A percentile compares a stretch with the other conserved stretches of the same genome.
phyloP scores from a whole-genome alignment of 1,140 invertebrate species.

The Mya arenaria region DNA sequence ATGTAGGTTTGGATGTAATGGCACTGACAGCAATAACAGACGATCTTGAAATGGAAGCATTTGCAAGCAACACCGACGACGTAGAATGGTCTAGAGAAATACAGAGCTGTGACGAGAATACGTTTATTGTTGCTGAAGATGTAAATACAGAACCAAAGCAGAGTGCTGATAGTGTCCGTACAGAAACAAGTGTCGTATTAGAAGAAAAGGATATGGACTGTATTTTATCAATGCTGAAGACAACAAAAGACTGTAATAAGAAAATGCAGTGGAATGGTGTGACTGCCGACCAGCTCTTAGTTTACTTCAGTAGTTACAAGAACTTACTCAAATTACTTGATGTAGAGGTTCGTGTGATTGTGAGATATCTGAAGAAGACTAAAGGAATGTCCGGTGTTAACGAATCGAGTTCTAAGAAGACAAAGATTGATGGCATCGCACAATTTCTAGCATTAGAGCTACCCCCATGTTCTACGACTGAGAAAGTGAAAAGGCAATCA shows the following conservation, averaged over 20 bases:
- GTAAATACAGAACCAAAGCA: no score
- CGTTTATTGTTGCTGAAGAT: no score
- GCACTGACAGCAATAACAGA: slow-evolving; percentile 2
- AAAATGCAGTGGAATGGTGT: slow-evolving; percentile 22
- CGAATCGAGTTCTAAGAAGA: slow-evolving; percentile 6
- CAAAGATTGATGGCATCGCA: neutral
- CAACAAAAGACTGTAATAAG: slow-evolving; percentile 31
- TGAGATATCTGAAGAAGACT: slow-evolving; percentile 20
- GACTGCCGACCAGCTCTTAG: neutral
- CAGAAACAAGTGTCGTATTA: no score
- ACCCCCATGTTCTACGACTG: neutral
- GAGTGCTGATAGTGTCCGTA: no score
- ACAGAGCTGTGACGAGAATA: slow-evolving; percentile 29
- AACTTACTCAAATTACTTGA: neutral
- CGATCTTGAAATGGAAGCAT: slow-evolving; percentile 29
- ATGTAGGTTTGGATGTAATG: slow-evolving; percentile 14
- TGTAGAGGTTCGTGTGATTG: slow-evolving; percentile 9
- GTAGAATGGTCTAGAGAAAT: slow-evolving; percentile 21
- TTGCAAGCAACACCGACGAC: slow-evolving; percentile 19
- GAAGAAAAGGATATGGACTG: slow-evolving; percentile 4
- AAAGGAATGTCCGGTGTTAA: neutral
- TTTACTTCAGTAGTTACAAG: neutral
- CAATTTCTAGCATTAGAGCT: neutral
- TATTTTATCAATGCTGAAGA: neutral
- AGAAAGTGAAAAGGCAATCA: no score